Evolutionary conservation across 1,140 invertebrate genomes (phyloP), one percentile per base, ranked within the genome.

Genomic region (Drosophila triauraria): DNA sequence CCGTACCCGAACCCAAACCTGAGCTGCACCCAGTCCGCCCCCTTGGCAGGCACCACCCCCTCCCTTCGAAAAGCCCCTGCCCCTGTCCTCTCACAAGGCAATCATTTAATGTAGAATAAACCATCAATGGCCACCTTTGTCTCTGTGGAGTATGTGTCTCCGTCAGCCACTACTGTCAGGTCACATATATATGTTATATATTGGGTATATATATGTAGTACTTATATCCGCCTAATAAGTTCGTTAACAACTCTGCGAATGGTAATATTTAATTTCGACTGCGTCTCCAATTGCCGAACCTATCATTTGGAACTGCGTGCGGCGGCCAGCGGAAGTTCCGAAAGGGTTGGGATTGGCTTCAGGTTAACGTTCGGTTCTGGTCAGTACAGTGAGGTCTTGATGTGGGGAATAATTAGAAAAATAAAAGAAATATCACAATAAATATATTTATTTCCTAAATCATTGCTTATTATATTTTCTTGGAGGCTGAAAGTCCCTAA

Each of bases 221-320:
- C 53, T 50, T 57, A 46, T 72, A 76, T 80, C 60, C 50, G 38
- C 72, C 69, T 88, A 88, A 88, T 88, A 88, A 88, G 84, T 88
- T 88, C 84, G 84, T 88, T 88, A 88, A 88, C 84, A 88, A 88
- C 62, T 88, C 80, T 71, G 57, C 62, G 20, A 67, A 59, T 70
- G 59, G 68, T 87, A 59, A 77, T 82, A 76, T 85, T 87, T 64
- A 79, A 65, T 80, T 80, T 74, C 46, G 43, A 62, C 23, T 50
- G 32, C 48, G 42, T 62, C 54, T 71, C 67, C 67, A 65, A 80
- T 65, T 74, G 46, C 46, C 48, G 46, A 86, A 86, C 70, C 82
- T 81, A 67, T 86, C 50, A 86, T 86, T 86, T 86, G 15, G 46
- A 38, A 54, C 58, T 61, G 59, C 53, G 75, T 78, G 80, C 48